These are phyloP conservation scores for Parotocinclus haroldoi DNA, from an alignment of 2,797 vertebrate species.

Conservation along the genomic window DNA sequence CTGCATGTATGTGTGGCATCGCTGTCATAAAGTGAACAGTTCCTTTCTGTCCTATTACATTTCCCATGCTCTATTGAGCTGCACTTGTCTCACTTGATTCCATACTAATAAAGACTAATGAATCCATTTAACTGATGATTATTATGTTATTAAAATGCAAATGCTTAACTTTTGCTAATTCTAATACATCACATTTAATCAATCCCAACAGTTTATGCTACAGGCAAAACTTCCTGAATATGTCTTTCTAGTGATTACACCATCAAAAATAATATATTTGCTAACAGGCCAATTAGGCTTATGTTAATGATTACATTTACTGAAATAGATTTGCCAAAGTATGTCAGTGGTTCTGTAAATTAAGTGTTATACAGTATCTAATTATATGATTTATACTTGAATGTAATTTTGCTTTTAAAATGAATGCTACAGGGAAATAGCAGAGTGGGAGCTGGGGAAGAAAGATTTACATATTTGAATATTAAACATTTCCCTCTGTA, in stretches of 20 bases:
- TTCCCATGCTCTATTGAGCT: conserved; percentile 70
- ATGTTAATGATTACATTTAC: conserved; percentile 16
- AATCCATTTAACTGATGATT: conserved; percentile 88
- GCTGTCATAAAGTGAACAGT: conserved; percentile 23
- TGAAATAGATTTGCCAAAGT: neutral
- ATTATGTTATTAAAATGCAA: conserved; percentile 98
- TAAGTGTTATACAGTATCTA: neutral
- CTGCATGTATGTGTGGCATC: conserved; percentile 9
- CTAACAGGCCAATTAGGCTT: conserved; percentile 12
- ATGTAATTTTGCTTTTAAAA: neutral
- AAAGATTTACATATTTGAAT: neutral
- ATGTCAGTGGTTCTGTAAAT: neutral
- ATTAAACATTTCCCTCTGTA: neutral
- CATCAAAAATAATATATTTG: conserved; percentile 29
- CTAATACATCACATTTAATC: conserved; percentile 86
- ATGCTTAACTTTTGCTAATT: conserved; percentile 91
- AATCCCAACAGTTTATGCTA: conserved; percentile 67
- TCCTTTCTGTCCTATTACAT: conserved; percentile 60
- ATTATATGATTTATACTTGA: neutral
- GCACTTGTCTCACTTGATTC: conserved; percentile 72
- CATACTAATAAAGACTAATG: conserved; percentile 96
- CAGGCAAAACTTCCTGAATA: conserved; percentile 35
- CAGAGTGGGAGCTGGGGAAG: neutral
- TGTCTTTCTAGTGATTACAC: conserved; percentile 15
- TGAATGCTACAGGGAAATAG: neutral